phyloP scores from a whole-genome alignment of 2,113 vertebrate genomes.

The Pygoscelis adeliae region DNA sequence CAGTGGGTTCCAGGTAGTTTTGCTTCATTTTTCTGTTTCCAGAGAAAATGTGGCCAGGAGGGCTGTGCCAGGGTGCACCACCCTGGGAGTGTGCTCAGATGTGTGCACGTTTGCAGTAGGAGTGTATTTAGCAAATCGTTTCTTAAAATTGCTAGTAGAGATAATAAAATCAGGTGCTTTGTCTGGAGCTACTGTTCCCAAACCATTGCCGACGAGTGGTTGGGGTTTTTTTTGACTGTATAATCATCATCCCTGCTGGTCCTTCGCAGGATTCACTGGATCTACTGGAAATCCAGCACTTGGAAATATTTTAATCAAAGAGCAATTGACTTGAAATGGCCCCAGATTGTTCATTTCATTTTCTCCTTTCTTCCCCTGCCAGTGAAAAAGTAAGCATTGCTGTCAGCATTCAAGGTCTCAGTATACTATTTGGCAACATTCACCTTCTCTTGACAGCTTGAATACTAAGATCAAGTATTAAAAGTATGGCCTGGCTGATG shows the following conservation, averaged over 20 bases:
- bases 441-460: constrained; percentile 9
- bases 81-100: neutral
- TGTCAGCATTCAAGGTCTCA: neutral
- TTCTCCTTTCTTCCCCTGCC: constrained; percentile 27
- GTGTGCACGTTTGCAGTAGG: rapidly evolving
- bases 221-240: neutral
- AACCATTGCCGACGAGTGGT: neutral
- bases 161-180: neutral
- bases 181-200: neutral
- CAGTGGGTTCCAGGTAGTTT: neutral
- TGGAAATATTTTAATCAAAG: constrained; percentile 11
- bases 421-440: constrained; percentile 16
- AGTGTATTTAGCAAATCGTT: neutral
- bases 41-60: neutral
- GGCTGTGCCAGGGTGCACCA: neutral
- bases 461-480: constrained; percentile 41
- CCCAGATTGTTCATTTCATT: constrained; percentile 27
- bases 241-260: neutral
- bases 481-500: constrained; percentile 46
- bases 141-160: neutral
- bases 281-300: neutral
- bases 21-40: neutral
- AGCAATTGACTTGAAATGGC: constrained; percentile 35
- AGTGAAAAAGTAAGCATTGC: constrained; percentile 20
- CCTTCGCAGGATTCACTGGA: neutral